These are phyloP conservation scores for Littorina saxatilis DNA, from an alignment of 1,140 invertebrate species.

Conservation along the genomic window DNA sequence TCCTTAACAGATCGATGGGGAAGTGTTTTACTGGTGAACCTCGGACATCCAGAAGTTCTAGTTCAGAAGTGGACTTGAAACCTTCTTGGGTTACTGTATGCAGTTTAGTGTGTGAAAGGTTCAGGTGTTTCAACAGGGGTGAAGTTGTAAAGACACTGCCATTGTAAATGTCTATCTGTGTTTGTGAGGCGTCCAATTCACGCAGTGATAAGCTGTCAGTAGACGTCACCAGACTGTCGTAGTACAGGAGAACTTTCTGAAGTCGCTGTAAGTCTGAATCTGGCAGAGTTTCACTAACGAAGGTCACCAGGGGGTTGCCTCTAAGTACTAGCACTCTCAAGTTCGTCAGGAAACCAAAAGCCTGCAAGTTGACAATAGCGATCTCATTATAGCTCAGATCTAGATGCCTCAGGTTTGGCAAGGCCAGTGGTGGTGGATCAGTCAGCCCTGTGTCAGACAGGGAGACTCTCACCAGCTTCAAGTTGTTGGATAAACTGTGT, in stretches of 20 bases:
- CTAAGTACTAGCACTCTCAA: neutral
- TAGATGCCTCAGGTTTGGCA: neutral
- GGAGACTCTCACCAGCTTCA: conserved; percentile 16
- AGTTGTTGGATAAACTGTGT: neutral
- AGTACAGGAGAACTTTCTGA: too few species aligned
- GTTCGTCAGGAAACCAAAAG: neutral
- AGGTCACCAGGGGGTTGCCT: neutral
- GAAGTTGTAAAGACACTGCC: neutral
- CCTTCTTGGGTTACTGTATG: conserved; percentile 1
- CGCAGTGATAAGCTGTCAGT: too few species aligned
- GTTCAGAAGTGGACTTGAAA: neutral
- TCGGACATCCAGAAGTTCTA: conserved; percentile 37
- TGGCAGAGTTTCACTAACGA: neutral
- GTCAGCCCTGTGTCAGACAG: conserved; percentile 3
- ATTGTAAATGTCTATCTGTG: neutral
- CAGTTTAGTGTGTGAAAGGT: conserved; percentile 28
- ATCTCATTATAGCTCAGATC: neutral
- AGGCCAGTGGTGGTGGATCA: neutral
- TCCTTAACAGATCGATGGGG: conserved; percentile 39
- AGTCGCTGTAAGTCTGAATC: neutral
- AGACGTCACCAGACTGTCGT: too few species aligned
- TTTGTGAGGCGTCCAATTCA: neutral
- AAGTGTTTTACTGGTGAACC: conserved; percentile 34
- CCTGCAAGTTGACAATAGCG: neutral
- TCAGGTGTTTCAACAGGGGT: conserved; percentile 12